Conservation (phyloP, 2,888 invertebrate species). For the Mesopsocus fuscifrons region DNA sequence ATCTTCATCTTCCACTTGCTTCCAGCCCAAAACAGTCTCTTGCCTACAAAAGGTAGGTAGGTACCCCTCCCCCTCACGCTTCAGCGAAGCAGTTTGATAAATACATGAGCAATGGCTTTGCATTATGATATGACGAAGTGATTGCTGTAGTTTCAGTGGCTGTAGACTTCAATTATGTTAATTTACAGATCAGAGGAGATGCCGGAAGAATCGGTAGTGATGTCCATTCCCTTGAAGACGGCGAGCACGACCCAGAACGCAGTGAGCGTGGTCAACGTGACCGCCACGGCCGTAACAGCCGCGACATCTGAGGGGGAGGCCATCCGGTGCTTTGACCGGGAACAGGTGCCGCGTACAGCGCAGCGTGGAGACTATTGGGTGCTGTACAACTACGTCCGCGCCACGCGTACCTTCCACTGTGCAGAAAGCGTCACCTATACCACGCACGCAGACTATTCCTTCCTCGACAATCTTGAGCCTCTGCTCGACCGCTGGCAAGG, state of each 20-base stretch:
- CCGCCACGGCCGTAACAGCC: conserved; percentile 1
- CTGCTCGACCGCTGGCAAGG: conserved; percentile 74
- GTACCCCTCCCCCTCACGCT: no score
- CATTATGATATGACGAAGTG: no score
- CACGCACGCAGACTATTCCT: conserved; percentile 81
- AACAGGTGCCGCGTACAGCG: conserved; percentile 35
- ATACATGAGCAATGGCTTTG: no score
- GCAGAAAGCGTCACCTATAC: conserved; percentile 79
- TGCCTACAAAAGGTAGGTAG: no score
- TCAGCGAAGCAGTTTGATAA: no score
- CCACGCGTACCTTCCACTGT: conserved; percentile 43
- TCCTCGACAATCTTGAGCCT: conserved; percentile 74
- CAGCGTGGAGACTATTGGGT: conserved; percentile 78
- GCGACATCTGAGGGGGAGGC: conserved; percentile 22
- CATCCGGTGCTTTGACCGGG: conserved; percentile 43
- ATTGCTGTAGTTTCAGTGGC: no score
- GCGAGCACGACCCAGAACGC: conserved; percentile 12
- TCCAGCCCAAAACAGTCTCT: no score
- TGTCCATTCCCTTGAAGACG: conserved; percentile 9
- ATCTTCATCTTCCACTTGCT: no score
- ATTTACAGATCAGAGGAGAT: conserved; percentile 5
- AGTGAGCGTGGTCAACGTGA: conserved; percentile 13
- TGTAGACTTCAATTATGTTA: no score
- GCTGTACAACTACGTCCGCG: conserved; percentile 65
- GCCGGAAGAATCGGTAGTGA: conserved; percentile 7